Conservation (phyloP, 2,888 invertebrate genomes). For the Mesochorus sp. region DNA sequence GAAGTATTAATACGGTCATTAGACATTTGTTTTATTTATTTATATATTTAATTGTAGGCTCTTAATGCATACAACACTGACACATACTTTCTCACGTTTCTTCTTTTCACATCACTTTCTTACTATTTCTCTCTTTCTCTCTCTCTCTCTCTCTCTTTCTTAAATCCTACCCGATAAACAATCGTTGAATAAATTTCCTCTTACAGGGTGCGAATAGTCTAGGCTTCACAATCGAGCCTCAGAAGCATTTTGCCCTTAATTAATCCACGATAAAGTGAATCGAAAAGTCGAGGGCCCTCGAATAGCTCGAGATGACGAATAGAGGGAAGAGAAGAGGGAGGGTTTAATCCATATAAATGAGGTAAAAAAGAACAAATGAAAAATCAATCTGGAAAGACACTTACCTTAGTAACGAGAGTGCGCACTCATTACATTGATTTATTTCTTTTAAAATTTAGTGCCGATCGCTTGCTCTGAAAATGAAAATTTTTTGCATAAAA, state of each 20-base stretch:
- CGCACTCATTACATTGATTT: constrained; percentile 9
- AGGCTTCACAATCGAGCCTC: background rate
- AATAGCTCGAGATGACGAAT: background rate
- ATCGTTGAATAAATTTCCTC: background rate
- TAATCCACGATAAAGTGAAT: background rate
- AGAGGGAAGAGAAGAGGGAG: background rate
- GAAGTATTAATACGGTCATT: background rate
- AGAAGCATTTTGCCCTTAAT: background rate
- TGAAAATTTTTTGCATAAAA: background rate
- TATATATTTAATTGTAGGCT: background rate
- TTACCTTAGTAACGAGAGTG: constrained; percentile 51
- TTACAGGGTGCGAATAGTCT: background rate
- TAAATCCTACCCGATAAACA: background rate
- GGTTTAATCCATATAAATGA: background rate
- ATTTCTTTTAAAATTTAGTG: background rate
- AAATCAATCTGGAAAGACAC: constrained; percentile 47
- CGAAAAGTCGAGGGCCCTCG: constrained; percentile 25
- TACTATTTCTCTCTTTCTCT: too few relatives aligned
- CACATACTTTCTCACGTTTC: background rate
- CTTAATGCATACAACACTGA: background rate
- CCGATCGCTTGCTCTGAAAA: constrained; percentile 40
- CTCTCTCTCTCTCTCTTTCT: background rate
- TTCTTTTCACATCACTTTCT: background rate
- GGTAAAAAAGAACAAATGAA: background rate
- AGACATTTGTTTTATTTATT: background rate